These are phyloP conservation scores for Gerris lacustris DNA, from an alignment of 2,888 invertebrate genomes.

Conservation along the genomic window DNA sequence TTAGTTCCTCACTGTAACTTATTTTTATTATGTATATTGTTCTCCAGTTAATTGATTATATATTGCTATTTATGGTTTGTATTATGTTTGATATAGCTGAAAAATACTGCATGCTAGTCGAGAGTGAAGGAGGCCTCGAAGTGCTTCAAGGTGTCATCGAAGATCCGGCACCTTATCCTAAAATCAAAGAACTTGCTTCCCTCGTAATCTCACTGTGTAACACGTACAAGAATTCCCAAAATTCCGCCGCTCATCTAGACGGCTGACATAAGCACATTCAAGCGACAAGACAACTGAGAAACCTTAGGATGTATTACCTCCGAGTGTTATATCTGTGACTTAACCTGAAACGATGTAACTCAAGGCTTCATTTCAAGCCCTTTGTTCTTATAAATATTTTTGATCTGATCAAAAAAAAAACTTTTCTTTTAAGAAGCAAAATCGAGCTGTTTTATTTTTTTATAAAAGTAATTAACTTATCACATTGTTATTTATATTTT, in stretches of 20 bases:
- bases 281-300: slow-evolving; percentile 3
- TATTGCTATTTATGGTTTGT: too few species aligned
- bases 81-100: slow-evolving; percentile 51
- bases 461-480: too few species aligned
- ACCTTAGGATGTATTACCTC: neutral
- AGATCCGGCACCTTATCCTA: slow-evolving; percentile 49
- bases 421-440: too few species aligned
- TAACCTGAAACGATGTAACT: too few species aligned
- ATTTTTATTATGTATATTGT: too few species aligned
- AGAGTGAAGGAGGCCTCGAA: slow-evolving; percentile 69
- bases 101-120: slow-evolving; percentile 82
- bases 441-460: too few species aligned
- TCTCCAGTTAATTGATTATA: too few species aligned
- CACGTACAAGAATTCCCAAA: neutral
- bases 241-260: slow-evolving; percentile 16
- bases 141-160: slow-evolving; percentile 54
- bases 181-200: slow-evolving; percentile 56
- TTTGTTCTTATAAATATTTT: too few species aligned
- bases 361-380: too few species aligned
- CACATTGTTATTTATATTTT: too few species aligned
- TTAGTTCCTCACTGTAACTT: too few species aligned
- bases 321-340: neutral
- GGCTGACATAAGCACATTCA: slow-evolving; percentile 16
- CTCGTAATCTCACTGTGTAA: slow-evolving; percentile 55
- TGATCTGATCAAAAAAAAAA: too few species aligned